Evolutionary conservation across 2,888 invertebrate genomes (phyloP).

Genomic region (Papilio gigon): DNA sequence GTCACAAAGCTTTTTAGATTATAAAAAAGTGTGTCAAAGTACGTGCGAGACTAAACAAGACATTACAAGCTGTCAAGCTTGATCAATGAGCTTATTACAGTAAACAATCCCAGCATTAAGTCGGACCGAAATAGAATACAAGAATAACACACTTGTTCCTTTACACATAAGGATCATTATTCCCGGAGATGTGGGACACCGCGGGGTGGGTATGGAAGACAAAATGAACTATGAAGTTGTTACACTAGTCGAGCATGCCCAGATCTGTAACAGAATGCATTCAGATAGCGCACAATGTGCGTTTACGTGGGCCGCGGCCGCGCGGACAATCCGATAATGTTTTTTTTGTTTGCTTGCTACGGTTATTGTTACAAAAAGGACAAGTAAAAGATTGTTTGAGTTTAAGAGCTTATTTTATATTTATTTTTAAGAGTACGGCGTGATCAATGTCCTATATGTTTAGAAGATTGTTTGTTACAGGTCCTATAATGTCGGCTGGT

Average conservation of each 20-base stretch:
- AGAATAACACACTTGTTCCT: constrained; percentile 38
- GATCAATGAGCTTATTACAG: constrained; percentile 72
- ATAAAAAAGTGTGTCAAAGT: constrained; percentile 49
- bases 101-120: constrained; percentile 59
- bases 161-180: constrained; percentile 46
- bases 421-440: neutral
- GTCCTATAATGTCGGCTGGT: neutral
- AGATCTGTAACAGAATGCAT: constrained; percentile 68
- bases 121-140: constrained; percentile 41
- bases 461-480: neutral
- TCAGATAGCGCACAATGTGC: constrained; percentile 67
- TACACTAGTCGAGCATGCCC: constrained; percentile 52
- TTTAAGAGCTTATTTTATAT: neutral
- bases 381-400: constrained; percentile 3
- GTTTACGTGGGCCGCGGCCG: constrained; percentile 67
- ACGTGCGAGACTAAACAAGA: constrained; percentile 67
- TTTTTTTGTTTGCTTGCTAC: constrained; percentile 52
- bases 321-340: constrained; percentile 61
- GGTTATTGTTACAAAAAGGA: constrained; percentile 14
- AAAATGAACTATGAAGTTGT: constrained; percentile 63
- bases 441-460: neutral
- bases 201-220: constrained; percentile 42
- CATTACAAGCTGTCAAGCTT: constrained; percentile 71
- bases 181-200: neutral
- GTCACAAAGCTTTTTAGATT: constrained; percentile 40